These are phyloP conservation scores for Charanyca ferruginea DNA, from an alignment of 2,888 invertebrate genomes.

Conservation along the genomic window DNA sequence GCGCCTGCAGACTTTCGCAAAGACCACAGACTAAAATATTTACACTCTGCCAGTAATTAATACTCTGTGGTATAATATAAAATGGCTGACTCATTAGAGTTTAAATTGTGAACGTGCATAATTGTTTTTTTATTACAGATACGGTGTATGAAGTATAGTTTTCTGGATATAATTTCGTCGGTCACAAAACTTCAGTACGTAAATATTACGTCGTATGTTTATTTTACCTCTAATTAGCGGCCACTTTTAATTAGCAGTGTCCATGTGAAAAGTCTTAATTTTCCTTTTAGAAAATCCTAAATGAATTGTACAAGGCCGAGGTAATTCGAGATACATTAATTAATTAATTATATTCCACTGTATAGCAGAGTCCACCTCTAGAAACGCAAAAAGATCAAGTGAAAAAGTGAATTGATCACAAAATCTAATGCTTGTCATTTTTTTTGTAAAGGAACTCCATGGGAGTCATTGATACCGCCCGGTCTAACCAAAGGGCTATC, in stretches of 20 bases:
- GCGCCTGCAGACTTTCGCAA: slow-evolving; percentile 32
- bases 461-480: too few species aligned
- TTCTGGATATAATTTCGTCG: neutral
- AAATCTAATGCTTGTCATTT: neutral
- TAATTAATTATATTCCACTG: neutral
- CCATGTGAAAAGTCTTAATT: slow-evolving; percentile 13
- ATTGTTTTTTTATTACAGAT: slow-evolving; percentile 13
- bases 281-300: slow-evolving; percentile 10
- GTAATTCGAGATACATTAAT: neutral
- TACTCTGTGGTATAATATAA: slow-evolving; percentile 72
- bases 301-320: neutral
- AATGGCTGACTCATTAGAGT: slow-evolving; percentile 62
- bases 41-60: slow-evolving; percentile 75
- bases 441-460: neutral
- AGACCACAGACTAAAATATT: slow-evolving; percentile 70
- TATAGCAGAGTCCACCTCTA: neutral
- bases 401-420: neutral
- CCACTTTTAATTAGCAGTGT: slow-evolving; percentile 27
- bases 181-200: slow-evolving; percentile 1
- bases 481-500: too few species aligned
- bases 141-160: neutral
- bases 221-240: slow-evolving; percentile 7
- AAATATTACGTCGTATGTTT: neutral
- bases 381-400: neutral
- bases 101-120: slow-evolving; percentile 31